Percentiles rank a stretch among this genome's conserved stretches.
Conservation (phyloP, 2,888 invertebrate species). For the Strigamia crassipes region DNA sequence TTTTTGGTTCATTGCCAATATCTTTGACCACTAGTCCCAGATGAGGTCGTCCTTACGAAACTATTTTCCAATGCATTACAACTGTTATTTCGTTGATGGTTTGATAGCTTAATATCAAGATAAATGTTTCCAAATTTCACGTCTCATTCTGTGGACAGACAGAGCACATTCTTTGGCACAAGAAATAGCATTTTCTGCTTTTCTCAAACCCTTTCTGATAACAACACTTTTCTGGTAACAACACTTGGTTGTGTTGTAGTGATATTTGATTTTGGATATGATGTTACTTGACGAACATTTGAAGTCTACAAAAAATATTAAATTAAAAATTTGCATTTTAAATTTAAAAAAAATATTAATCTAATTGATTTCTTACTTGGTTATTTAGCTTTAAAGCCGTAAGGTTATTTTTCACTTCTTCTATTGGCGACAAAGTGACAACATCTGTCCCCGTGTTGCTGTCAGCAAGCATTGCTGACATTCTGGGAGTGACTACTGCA, state of each 20-base stretch:
- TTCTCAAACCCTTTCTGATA: not conserved
- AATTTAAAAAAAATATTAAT: not conserved
- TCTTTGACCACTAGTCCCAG: conserved; percentile 7
- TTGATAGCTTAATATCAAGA: not conserved
- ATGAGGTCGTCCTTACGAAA: not conserved
- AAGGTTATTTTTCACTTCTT: not conserved
- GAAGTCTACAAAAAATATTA: not conserved
- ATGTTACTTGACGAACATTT: not conserved
- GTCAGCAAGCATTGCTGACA: not conserved
- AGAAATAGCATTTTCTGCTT: not conserved
- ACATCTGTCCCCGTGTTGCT: not conserved
- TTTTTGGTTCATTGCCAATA: not conserved
- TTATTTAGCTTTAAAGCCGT: not conserved
- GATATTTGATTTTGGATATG: not conserved
- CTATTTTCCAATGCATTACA: conserved; percentile 7
- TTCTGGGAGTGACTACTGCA: not conserved
- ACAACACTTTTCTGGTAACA: not conserved
- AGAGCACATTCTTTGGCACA: not conserved
- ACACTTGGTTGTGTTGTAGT: not conserved
- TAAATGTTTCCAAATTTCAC: not conserved
- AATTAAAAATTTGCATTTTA: not conserved
- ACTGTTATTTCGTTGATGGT: conserved; percentile 4
- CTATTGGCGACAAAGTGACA: not conserved
- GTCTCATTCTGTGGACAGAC: not conserved
- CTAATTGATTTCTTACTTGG: not conserved